Base-by-base conservation (phyloP, 2,888 invertebrate species). In the Drosophila mercatorum region DNA sequence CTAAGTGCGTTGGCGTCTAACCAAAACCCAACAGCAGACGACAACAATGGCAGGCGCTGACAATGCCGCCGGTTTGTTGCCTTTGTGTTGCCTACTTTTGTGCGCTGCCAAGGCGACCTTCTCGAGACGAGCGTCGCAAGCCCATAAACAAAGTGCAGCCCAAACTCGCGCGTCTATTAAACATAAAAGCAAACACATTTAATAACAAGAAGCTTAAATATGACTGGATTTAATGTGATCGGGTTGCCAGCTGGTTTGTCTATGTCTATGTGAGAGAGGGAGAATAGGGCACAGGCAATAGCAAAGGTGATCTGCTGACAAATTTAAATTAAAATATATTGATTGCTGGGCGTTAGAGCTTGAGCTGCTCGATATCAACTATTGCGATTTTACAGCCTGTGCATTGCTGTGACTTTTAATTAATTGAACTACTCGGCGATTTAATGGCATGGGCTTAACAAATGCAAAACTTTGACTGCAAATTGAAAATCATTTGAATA, bases 31-130 rank as follows among this genome's bases (percentile, higher is more conserved):
- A 43, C 62, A 49, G 44, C 56, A 63, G 66, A 68, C 53, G 57
- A 49, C 77, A 71, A 85, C 82, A 82, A 88, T 61, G 59, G 56
- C 75, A 57, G 69, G n/a, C 58, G 41, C 52, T 68, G 61, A 63
- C 53, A 53, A 43, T 38, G 52, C 55, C 64, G 47, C 41, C 70
- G 34, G 56, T 58, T 75, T 72, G 47, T 65, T 73, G 57, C 63
- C 61, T 75, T 78, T 72, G 51, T 72, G 55, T 87, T 79, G 89
- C 85, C 89, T 79, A 79, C 83, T 71, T 89, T 83, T 81, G 81
- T 69, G 84, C 61, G 76, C 63, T 44, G 60, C 38, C 55, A 55
- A 63, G 46, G 38, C 51, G 58, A 68, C 56, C 56, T 57, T 41
- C n/a, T 62, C 12, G 17, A 59, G 51, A 53, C 38, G 22, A 41